These are phyloP conservation scores for Elysia chlorotica DNA, from an alignment of 1,140 invertebrate species.

Conservation along the genomic window DNA sequence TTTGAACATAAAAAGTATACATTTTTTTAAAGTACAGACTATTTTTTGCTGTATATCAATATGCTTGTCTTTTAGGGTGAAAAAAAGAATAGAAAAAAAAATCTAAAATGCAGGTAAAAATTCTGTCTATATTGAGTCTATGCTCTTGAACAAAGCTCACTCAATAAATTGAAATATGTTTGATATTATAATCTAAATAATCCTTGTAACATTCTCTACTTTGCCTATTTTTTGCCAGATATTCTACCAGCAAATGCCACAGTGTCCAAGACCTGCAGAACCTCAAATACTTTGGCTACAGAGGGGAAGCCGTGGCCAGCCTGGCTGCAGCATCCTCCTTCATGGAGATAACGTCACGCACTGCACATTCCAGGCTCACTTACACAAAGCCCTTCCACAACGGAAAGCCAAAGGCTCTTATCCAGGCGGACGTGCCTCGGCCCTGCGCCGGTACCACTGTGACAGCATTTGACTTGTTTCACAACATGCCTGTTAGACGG, in stretches of 20 bases:
- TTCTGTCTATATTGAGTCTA: too few relatives aligned
- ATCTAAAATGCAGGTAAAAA: too few relatives aligned
- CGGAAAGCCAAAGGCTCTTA: slow-evolving; percentile 56
- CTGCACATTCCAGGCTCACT: slow-evolving; percentile 59
- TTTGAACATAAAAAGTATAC: too few relatives aligned
- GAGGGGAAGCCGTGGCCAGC: slow-evolving; percentile 72
- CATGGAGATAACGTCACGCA: slow-evolving; percentile 67
- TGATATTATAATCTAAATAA: too few relatives aligned
- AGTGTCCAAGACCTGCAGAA: slow-evolving; percentile 63
- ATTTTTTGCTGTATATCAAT: too few relatives aligned
- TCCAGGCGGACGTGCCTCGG: slow-evolving; percentile 53
- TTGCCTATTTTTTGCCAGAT: too few relatives aligned
- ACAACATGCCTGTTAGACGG: slow-evolving; percentile 69
- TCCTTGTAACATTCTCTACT: too few relatives aligned
- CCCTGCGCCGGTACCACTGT: slow-evolving; percentile 71
- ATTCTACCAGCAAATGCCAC: slow-evolving; percentile 71
- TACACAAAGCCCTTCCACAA: slow-evolving; percentile 63
- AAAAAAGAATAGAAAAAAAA: too few relatives aligned
- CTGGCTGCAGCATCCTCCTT: slow-evolving; percentile 66
- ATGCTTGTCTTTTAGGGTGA: too few relatives aligned
- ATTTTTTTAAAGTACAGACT: too few relatives aligned
- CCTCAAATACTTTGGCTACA: slow-evolving; percentile 67
- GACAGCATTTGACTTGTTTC: slow-evolving; percentile 69
- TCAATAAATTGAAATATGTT: too few relatives aligned
- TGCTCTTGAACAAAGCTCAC: too few relatives aligned